Conservation (phyloP, 1,140 invertebrate genomes). For the Aradophagus sp. region DNA sequence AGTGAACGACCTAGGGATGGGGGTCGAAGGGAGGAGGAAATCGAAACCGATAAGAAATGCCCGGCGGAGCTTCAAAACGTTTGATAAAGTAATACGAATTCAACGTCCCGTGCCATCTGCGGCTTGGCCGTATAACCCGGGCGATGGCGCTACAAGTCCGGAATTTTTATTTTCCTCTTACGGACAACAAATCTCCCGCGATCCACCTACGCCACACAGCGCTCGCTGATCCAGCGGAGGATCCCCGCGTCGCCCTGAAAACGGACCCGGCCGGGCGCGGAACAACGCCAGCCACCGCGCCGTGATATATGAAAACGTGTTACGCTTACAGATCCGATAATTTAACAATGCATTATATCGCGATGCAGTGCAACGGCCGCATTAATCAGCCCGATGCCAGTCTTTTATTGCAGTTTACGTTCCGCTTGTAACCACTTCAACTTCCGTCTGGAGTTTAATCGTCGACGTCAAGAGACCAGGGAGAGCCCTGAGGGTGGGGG, state of each 20-base stretch:
- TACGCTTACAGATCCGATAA: slow-evolving; percentile 52
- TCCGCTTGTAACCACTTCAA: slow-evolving; percentile 19
- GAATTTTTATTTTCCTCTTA: slow-evolving; percentile 54
- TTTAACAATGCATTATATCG: slow-evolving; percentile 51
- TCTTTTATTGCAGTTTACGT: slow-evolving; percentile 34
- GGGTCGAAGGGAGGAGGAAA: no score
- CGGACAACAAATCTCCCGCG: slow-evolving; percentile 51
- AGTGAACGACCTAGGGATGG: no score
- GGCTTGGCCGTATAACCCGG: slow-evolving; percentile 19
- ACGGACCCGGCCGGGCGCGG: slow-evolving; percentile 28
- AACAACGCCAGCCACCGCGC: slow-evolving; percentile 32
- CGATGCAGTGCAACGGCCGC: slow-evolving; percentile 24
- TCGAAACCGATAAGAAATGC: no score
- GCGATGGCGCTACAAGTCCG: slow-evolving; percentile 36
- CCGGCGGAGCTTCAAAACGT: slow-evolving; percentile 24
- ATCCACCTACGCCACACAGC: slow-evolving; percentile 40
- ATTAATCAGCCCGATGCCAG: slow-evolving; percentile 34
- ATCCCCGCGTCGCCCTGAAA: slow-evolving; percentile 25
- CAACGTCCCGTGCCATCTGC: slow-evolving; percentile 36
- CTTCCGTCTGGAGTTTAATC: slow-evolving; percentile 9
- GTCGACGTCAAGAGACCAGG: slow-evolving; percentile 8
- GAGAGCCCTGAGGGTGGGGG: no score
- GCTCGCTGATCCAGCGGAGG: slow-evolving; percentile 30
- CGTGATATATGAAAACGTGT: slow-evolving; percentile 54
- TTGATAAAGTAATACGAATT: slow-evolving; percentile 51